Conservation (phyloP, 2,797 vertebrate genomes). For the Hydrolagus colliei region DNA sequence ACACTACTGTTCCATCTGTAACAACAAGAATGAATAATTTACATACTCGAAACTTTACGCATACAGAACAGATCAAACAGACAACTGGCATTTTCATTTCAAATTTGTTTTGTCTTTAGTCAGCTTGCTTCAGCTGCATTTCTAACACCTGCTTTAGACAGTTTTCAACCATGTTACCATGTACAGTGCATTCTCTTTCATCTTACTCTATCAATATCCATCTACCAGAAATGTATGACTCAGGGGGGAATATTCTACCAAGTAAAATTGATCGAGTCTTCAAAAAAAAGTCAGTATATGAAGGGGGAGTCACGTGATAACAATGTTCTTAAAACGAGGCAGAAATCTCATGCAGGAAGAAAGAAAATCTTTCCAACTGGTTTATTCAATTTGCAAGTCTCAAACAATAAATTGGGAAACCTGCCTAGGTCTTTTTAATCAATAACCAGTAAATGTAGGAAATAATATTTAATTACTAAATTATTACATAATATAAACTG, state of each 20-base stretch:
- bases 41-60: slow-evolving; percentile 71
- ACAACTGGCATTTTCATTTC: slow-evolving; percentile 92
- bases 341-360: slow-evolving; percentile 41
- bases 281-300: slow-evolving; percentile 48
- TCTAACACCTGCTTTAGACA: slow-evolving; percentile 90
- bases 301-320: slow-evolving; percentile 40
- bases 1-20: background rate
- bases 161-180: slow-evolving; percentile 55
- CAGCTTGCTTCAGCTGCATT: slow-evolving; percentile 90
- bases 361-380: slow-evolving; percentile 50
- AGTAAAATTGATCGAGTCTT: slow-evolving; percentile 51
- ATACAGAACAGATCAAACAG: slow-evolving; percentile 71
- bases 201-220: slow-evolving; percentile 59
- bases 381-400: background rate
- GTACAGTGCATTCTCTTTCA: slow-evolving; percentile 69
- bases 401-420: background rate
- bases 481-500: too few relatives aligned
- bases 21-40: slow-evolving; percentile 79
- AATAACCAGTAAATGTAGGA: too few relatives aligned
- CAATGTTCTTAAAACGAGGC: slow-evolving; percentile 40
- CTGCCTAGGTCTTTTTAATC: background rate
- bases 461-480: too few relatives aligned
- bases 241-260: slow-evolving; percentile 78
- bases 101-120: slow-evolving; percentile 98
- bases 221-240: slow-evolving; percentile 60